Evolutionary conservation across 1,140 invertebrate species (phyloP).

Genomic region (Eriocheir sinensis): DNA sequence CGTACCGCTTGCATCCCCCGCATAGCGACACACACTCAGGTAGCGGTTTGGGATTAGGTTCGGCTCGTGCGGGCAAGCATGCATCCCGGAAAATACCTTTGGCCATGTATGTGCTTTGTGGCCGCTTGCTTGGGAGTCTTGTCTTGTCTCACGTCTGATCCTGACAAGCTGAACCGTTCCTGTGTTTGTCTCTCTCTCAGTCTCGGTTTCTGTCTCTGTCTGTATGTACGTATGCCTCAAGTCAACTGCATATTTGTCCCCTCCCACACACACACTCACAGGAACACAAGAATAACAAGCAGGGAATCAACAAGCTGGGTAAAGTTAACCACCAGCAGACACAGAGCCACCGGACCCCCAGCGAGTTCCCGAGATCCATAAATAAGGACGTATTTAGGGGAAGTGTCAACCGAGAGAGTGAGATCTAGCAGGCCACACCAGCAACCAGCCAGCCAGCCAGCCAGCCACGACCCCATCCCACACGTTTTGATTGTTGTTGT

Average conservation of each 20-base stretch:
- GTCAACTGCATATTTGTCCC: too few relatives aligned
- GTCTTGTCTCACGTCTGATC: neutral
- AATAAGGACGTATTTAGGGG: neutral
- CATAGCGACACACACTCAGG: neutral
- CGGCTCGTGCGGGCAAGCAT: neutral
- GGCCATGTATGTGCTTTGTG: neutral
- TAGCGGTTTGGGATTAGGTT: neutral
- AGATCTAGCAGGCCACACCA: neutral
- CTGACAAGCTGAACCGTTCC: neutral
- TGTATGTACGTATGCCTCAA: neutral
- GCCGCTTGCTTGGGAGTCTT: neutral
- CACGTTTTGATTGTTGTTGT: slow-evolving; percentile 5
- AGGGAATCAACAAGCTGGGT: too few relatives aligned
- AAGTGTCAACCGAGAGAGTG: neutral
- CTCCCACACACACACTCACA: too few relatives aligned
- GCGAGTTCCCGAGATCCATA: neutral
- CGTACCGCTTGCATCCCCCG: neutral
- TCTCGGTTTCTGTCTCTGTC: neutral
- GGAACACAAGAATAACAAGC: too few relatives aligned
- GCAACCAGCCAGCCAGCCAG: too few relatives aligned
- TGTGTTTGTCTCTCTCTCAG: slow-evolving; percentile 33
- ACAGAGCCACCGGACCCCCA: neutral
- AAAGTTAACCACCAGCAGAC: neutral
- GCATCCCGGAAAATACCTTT: neutral
- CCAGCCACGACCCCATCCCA: neutral